Evolutionary conservation across 2,113 vertebrate genomes (phyloP).

Genomic region (Pongo abelii): DNA sequence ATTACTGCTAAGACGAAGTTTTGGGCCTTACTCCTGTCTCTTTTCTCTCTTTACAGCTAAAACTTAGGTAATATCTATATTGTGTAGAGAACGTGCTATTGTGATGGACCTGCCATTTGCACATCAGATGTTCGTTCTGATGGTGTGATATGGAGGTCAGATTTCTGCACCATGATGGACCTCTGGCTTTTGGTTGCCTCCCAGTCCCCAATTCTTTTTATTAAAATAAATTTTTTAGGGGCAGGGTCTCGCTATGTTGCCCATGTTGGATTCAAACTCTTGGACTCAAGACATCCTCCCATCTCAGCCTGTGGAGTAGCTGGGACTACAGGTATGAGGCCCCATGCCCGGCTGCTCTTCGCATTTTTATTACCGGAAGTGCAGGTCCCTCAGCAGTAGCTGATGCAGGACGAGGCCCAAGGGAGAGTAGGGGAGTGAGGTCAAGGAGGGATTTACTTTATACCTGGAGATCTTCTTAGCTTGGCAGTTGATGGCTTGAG

Average conservation of each 20-base stretch:
- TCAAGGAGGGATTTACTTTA: background rate
- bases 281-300: background rate
- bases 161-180: background rate
- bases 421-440: background rate
- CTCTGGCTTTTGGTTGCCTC: background rate
- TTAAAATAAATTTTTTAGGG: background rate
- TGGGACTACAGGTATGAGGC: background rate
- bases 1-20: background rate
- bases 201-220: no score
- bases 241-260: background rate
- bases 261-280: background rate
- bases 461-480: background rate
- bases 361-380: background rate
- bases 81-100: background rate
- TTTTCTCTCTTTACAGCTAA: background rate
- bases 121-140: background rate
- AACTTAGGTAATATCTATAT: background rate
- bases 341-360: no score
- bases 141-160: background rate
- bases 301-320: background rate
- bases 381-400: background rate
- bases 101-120: accelerated
- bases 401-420: background rate
- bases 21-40: slow-evolving; percentile 30
- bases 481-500: background rate